Conservation (phyloP, 2,888 invertebrate species). For the Magallana nippona region DNA sequence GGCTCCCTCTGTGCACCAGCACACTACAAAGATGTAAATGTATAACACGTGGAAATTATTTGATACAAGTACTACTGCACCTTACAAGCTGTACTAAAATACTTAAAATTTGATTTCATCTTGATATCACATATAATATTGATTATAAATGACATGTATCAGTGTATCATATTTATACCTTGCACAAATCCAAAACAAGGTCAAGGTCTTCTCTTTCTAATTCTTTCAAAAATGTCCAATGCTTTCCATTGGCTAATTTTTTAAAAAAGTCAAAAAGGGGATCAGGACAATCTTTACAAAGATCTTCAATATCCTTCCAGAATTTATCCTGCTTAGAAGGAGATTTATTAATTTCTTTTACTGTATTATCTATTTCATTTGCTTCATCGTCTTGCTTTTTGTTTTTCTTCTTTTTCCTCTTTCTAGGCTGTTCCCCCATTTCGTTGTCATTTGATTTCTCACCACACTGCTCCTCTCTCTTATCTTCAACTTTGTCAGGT, state of each 20-base stretch:
- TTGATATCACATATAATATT: too few relatives aligned
- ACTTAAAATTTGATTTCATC: too few relatives aligned
- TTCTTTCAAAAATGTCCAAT: constrained; percentile 6
- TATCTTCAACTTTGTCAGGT: not conserved
- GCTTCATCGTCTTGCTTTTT: not conserved
- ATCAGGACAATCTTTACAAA: not conserved
- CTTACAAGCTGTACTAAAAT: too few relatives aligned
- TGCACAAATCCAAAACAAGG: not conserved
- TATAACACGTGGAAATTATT: too few relatives aligned
- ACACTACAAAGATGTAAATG: too few relatives aligned
- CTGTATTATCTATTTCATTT: not conserved
- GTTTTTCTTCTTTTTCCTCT: not conserved
- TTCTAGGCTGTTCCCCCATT: not conserved
- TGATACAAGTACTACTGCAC: too few relatives aligned
- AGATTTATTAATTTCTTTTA: not conserved
- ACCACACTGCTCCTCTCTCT: not conserved
- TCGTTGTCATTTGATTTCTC: not conserved
- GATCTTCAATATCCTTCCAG: not conserved
- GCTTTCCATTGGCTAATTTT: not conserved
- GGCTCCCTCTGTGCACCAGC: too few relatives aligned
- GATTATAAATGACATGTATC: too few relatives aligned
- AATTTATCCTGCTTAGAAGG: not conserved
- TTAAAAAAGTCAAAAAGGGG: not conserved
- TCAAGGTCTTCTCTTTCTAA: not conserved
- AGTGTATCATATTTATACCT: too few relatives aligned